A percentile compares a stretch with the other conserved stretches of the same genome.
Conservation (phyloP, 2,888 invertebrate species). For the Dryadula phaetusa region DNA sequence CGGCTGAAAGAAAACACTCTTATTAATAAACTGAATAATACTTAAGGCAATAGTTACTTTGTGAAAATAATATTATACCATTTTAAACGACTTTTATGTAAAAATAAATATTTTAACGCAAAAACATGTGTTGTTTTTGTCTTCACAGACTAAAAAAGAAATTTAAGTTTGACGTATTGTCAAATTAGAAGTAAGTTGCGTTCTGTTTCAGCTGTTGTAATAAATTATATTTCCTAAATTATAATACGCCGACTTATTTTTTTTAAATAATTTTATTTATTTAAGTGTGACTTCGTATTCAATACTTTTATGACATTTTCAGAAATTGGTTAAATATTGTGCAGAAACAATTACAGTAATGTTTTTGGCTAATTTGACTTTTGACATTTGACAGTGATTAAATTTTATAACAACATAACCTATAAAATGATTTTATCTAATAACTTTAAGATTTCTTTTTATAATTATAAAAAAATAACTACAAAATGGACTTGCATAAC, state of each 20-base stretch:
- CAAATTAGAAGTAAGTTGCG: neutral
- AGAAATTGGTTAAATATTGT: too few species aligned
- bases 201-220: neutral
- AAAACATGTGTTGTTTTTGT: constrained; percentile 73
- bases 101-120: constrained; percentile 39
- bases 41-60: neutral
- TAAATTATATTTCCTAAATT: too few species aligned
- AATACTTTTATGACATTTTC: too few species aligned
- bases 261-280: too few species aligned
- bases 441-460: constrained; percentile 55
- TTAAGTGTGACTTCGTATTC: too few species aligned
- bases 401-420: constrained; percentile 54
- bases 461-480: constrained; percentile 57
- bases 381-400: constrained; percentile 29
- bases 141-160: constrained; percentile 51
- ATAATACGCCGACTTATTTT: too few species aligned
- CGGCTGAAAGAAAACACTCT: constrained; percentile 73
- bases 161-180: neutral
- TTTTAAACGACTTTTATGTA: constrained; percentile 47
- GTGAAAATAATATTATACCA: constrained; percentile 54
- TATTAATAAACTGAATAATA: constrained; percentile 12
- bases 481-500: constrained; percentile 58
- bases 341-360: neutral
- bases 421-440: constrained; percentile 61
- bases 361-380: neutral